Base-by-base conservation (phyloP, 2,113 vertebrate genomes). In the Anarhynchus alexandrinus region DNA sequence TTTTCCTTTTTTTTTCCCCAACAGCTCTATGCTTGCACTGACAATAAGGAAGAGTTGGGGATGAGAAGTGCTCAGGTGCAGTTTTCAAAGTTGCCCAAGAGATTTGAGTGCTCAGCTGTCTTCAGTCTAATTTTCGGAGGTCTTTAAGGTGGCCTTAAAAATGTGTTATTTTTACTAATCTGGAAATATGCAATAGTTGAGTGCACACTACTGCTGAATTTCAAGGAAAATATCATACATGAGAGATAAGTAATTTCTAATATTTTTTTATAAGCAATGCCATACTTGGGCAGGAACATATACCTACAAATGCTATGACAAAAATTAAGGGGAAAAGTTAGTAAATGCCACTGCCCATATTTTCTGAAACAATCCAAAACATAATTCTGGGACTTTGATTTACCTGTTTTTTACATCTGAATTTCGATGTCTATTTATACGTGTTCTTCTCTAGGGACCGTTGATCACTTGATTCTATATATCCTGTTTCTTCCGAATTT, bases 131-230 rank as follows among this genome's bases (percentile, higher is more conserved):
- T 74, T 59, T 89, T 86, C n/a, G 61, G 65, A 67, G 8, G 4
- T 55, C 52, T 73, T 78, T 47, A 43, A 38, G 2, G 14, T 26
- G 32, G 16, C 17, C 21, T 65, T 87, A 29, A 87, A 90, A 61
- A 40, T 27, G 5, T 9, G 16, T 52, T 78, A 66, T 1, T 9
- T 74, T 81, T 84, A 32, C 15, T 78, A 17, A 52, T 82, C 26
- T 73, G 40, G 47, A 86, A 83, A 43, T 67, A 82, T 27, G 11
- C 34, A 57, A 8, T 40, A 49, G 13, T 21, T 81, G 45, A 82
- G 13, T 36, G 11, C 26, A n/a, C 0, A 0, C 2, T n/a, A 2
- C 52, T 43, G 3, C 5, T 52, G 32, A 83, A 58, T 6, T n/a
- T 80, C 49, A 73, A 88, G 10, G 10, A 36, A 88, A 89, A 42